Base-by-base conservation (phyloP, 2,888 invertebrate species). In the Habrosyne pyritoides region DNA sequence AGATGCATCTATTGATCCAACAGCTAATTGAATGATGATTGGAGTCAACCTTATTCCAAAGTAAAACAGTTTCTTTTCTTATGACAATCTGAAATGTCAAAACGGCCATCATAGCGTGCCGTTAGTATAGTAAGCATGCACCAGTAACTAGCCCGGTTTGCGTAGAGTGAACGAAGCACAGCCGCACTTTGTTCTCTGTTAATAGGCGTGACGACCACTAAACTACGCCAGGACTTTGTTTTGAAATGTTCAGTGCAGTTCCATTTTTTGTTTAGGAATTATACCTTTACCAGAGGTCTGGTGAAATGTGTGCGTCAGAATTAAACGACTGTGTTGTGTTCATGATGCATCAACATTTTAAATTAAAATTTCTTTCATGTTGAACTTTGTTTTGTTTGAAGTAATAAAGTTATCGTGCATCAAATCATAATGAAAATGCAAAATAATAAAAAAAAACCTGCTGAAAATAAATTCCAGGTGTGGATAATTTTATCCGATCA, bases 201-300 rank as follows among this genome's bases (percentile, higher is more conserved):
- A 69, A 66, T 60, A 64, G 64, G 61, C 67, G 53, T 64, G 61
- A 55, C 57, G 55, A 57, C 56, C 21, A 47, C 60, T 53, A 61
- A 64, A 63, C 61, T 63, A 63, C 54, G 53, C 30, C 52, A 52
- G 52, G 28, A 47, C 33, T 28, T 46, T 63, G 54, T 61, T 57
- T 55, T 54, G 14, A 55, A 57, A 42, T 18, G 57, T 55, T 61
- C 60, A 58, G 56, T 47, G 33, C 51, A 36, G 33, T 51, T 28
- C 42, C 42, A 18, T 42, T 49, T 58, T 61, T 67, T 53, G 52
- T 59, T 64, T 69, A 63, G 57, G 52, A 69, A 61, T 46, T 60
- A 56, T 33, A 52, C 51, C 46, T 47, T 21, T 55, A 49, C 52
- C 53, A 50, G 42, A 55, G 22, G 56, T 50, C 18, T 18, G 42